These are phyloP conservation scores for Volucella bombylans DNA, from an alignment of 2,888 invertebrate species.

Conservation along the genomic window DNA sequence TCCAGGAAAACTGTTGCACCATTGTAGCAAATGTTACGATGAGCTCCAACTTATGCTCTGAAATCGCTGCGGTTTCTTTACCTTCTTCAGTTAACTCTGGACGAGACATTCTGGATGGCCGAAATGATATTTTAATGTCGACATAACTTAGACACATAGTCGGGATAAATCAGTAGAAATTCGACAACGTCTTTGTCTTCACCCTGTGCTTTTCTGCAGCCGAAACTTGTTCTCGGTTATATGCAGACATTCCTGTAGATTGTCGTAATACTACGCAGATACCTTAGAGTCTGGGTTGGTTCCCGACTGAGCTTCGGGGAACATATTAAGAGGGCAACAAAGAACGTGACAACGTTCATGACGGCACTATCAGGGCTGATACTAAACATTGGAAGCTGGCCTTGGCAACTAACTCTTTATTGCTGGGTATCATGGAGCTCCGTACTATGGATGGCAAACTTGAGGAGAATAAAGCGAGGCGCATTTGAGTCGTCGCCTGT, in stretches of 20 bases:
- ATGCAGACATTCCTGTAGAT: constrained; percentile 42
- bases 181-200: constrained; percentile 11
- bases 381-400: too few species aligned
- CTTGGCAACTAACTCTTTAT: too few species aligned
- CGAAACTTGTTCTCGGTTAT: constrained; percentile 47
- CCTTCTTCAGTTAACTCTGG: constrained; percentile 12
- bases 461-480: too few species aligned
- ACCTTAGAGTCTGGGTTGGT: too few species aligned
- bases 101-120: constrained; percentile 18
- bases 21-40: constrained; percentile 2
- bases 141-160: constrained; percentile 50
- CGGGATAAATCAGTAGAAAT: constrained; percentile 61
- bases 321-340: too few species aligned
- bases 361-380: too few species aligned
- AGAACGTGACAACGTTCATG: too few species aligned
- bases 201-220: constrained; percentile 3
- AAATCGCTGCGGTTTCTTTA: constrained; percentile 15
- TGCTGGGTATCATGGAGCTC: too few species aligned
- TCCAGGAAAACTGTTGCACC: constrained; percentile 3
- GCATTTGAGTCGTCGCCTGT: too few species aligned
- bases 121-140: constrained; percentile 16
- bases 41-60: constrained; percentile 38
- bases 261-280: constrained; percentile 50
- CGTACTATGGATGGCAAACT: too few species aligned
- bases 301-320: too few species aligned